These are phyloP conservation scores for Lytechinus variegatus DNA, from an alignment of 35 echinoderm and acorn worm species.

Conservation along the genomic window DNA sequence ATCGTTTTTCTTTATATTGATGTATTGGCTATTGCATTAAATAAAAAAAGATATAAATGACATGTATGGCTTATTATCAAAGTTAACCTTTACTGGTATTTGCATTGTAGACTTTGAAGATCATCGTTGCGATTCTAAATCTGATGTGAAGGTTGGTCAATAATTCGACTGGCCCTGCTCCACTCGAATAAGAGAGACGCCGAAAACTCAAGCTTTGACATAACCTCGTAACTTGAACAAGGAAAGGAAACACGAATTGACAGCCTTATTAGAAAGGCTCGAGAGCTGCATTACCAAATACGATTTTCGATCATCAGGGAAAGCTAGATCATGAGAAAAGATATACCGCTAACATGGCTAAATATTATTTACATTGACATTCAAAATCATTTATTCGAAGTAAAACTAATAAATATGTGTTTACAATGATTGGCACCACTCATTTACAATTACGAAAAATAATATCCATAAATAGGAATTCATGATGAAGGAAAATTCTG, in stretches of 20 bases:
- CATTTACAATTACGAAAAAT: neutral
- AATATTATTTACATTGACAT: neutral
- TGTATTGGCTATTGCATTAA: neutral
- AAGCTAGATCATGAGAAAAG: neutral
- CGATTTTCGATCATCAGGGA: neutral
- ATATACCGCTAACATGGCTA: neutral
- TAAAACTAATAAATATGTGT: neutral
- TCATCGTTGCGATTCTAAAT: conserved; percentile 20
- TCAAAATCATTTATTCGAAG: neutral
- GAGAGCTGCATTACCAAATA: neutral
- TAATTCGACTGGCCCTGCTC: conserved; percentile 12
- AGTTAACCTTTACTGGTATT: conserved; percentile 13
- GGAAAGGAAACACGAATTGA: conserved; percentile 26
- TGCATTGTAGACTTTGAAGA: neutral
- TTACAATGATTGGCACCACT: neutral
- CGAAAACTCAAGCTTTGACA: neutral
- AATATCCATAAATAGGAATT: neutral
- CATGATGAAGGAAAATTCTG: neutral
- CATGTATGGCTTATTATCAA: neutral
- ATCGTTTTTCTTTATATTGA: neutral
- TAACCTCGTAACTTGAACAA: neutral
- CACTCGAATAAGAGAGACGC: conserved; percentile 7
- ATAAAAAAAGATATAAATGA: neutral
- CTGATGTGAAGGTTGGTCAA: conserved; percentile 17
- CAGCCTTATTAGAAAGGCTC: conserved; percentile 20